Conservation (phyloP, 2,113 vertebrate species). For the Ictalurus furcatus region DNA sequence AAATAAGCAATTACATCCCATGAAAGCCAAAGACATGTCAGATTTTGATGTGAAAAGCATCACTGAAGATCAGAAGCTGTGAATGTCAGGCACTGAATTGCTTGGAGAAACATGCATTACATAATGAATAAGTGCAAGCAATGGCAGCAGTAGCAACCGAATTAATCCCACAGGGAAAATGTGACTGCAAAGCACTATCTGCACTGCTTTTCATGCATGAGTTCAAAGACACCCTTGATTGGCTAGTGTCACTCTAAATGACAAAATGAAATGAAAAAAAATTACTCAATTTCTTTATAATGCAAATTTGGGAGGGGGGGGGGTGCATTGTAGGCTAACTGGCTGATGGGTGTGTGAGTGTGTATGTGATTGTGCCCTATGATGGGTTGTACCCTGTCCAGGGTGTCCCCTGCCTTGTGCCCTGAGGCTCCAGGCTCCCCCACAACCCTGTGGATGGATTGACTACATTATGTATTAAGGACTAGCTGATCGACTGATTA, state of each 20-base stretch:
- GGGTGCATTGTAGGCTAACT: no score
- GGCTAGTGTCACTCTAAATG: not conserved
- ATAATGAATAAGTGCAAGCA: no score
- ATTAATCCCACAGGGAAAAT: not conserved
- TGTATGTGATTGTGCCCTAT: no score
- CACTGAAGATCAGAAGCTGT: constrained; percentile 15
- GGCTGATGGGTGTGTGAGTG: no score
- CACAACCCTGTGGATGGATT: no score
- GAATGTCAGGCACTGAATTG: constrained; percentile 3
- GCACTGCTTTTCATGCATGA: not conserved
- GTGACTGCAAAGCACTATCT: not conserved
- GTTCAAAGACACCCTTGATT: not conserved
- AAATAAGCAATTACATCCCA: constrained; percentile 13
- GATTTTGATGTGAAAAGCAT: constrained; percentile 24
- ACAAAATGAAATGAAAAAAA: no score
- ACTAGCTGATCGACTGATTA: not conserved
- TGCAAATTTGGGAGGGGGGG: no score
- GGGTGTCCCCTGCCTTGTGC: no score
- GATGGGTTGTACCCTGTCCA: no score
- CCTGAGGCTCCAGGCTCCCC: no score
- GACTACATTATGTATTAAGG: not conserved
- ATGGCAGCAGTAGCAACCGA: not conserved
- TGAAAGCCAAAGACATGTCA: constrained; percentile 5
- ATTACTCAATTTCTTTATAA: not conserved
- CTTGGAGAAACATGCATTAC: not conserved